Conservation (phyloP, 2,888 invertebrate species). For the Globia sparganii region DNA sequence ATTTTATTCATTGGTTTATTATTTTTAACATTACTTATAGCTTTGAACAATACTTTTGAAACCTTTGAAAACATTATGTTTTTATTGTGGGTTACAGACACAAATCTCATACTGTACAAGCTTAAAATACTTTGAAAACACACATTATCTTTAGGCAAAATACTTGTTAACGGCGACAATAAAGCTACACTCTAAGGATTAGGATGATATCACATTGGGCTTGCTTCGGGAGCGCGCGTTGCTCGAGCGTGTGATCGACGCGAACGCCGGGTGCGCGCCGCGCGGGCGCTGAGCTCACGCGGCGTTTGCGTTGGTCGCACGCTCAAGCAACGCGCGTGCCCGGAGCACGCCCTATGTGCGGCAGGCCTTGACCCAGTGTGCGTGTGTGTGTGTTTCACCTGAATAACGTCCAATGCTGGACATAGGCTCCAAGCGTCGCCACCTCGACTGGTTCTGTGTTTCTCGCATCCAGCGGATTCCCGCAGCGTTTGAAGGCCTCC, state of each 20-base stretch:
- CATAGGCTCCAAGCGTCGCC: background rate
- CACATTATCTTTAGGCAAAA: background rate
- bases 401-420: background rate
- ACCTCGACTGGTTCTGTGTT: background rate
- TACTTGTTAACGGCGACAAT: background rate
- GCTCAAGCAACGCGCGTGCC: too few relatives aligned
- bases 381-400: too few relatives aligned
- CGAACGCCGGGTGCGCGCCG: too few relatives aligned
- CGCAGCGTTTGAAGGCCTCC: background rate
- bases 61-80: background rate
- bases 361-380: background rate
- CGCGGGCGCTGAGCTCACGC: too few relatives aligned
- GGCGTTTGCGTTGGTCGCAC: too few relatives aligned
- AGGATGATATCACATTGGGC: too few relatives aligned
- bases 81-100: background rate
- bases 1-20: constrained; percentile 4
- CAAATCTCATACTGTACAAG: background rate
- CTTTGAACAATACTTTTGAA: background rate
- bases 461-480: background rate
- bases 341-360: too few relatives aligned
- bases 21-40: background rate
- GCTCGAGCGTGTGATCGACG: too few relatives aligned
- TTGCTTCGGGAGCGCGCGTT: too few relatives aligned
- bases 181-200: background rate
- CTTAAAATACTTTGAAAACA: background rate